Evolutionary conservation across 2,888 invertebrate genomes (phyloP).

Genomic region (Hipparchia semele): DNA sequence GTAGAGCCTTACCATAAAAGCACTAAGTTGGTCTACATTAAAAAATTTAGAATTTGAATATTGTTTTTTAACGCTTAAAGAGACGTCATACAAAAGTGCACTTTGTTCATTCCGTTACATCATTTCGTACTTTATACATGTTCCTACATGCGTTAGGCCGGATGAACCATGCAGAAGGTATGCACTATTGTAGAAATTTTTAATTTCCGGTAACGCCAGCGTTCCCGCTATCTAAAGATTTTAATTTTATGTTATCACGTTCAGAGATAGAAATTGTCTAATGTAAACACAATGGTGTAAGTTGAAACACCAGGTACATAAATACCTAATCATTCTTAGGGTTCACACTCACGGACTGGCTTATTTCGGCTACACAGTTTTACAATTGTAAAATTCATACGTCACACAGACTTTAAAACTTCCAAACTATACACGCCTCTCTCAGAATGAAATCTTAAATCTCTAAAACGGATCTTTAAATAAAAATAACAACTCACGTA

Average conservation of each 20-base stretch:
- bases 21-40: too few relatives aligned
- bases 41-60: too few relatives aligned
- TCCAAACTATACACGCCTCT: not conserved
- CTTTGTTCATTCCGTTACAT: not conserved
- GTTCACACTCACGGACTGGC: too few relatives aligned
- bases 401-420: too few relatives aligned
- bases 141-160: not conserved
- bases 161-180: not conserved
- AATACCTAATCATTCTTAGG: too few relatives aligned
- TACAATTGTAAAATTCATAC: too few relatives aligned
- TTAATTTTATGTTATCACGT: constrained; percentile 67
- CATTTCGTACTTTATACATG: not conserved
- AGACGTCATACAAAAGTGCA: not conserved
- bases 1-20: too few relatives aligned
- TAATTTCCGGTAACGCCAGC: constrained; percentile 55
- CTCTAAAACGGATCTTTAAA: constrained; percentile 4
- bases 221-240: constrained; percentile 71
- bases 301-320: too few relatives aligned
- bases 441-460: constrained; percentile 14
- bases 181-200: constrained; percentile 27
- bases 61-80: too few relatives aligned
- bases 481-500: constrained; percentile 4
- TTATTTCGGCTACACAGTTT: too few relatives aligned
- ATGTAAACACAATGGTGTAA: not conserved
- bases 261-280: constrained; percentile 34